phyloP scores from a whole-genome alignment of 2,797 vertebrate genomes.

The Poecilia velifera region DNA sequence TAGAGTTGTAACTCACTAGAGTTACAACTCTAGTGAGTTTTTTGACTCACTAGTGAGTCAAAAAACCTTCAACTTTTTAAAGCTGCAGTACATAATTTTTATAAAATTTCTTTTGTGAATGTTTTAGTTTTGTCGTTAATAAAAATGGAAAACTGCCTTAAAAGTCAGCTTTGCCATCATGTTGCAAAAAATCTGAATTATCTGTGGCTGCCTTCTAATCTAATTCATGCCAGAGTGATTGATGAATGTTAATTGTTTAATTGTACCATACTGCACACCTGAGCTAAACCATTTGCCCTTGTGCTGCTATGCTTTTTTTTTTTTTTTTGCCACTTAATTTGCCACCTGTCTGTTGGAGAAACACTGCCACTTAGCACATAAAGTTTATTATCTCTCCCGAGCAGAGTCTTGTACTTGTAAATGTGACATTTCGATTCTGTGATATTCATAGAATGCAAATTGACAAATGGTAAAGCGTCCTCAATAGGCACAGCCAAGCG shows the following conservation, averaged over 20 bases:
- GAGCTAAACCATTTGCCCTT: background rate
- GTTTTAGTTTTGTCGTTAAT: background rate
- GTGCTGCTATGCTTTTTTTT: background rate
- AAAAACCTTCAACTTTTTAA: no score
- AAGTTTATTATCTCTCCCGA: constrained; percentile 41
- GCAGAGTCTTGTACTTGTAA: constrained; percentile 36
- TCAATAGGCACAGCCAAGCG: constrained; percentile 14
- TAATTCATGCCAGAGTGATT: background rate
- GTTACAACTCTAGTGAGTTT: background rate
- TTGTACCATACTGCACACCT: background rate
- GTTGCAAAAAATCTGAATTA: background rate
- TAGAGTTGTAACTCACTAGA: no score
- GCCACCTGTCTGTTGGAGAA: constrained; percentile 6
- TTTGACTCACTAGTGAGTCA: background rate
- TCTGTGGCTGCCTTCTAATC: background rate
- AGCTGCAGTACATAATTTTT: background rate
- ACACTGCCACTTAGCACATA: constrained; percentile 27
- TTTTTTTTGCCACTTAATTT: constrained; percentile 1
- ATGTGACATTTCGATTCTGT: constrained; percentile 41
- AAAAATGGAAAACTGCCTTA: background rate
- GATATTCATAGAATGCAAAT: constrained; percentile 27
- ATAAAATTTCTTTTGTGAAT: background rate
- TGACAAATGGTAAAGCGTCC: constrained; percentile 27
- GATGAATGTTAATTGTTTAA: constrained; percentile 12
- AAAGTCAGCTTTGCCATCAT: background rate